Conservation (phyloP, 2,113 vertebrate species). For the Mystacornis crossleyi region DNA sequence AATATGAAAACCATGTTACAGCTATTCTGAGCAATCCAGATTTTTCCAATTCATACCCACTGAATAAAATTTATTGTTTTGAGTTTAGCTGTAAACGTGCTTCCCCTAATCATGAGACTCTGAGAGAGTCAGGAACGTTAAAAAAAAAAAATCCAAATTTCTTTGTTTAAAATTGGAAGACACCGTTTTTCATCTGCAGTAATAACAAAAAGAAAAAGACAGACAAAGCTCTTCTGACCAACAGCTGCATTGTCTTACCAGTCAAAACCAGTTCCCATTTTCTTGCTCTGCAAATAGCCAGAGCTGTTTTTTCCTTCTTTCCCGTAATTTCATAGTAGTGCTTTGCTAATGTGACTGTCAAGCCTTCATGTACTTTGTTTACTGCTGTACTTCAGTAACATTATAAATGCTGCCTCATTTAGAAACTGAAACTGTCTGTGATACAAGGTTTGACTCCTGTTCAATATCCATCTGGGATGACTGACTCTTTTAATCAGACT, state of each 20-base stretch:
- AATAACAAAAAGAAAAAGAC: background rate
- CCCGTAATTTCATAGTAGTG: background rate
- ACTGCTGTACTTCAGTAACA: background rate
- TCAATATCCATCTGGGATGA: background rate
- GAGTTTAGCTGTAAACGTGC: background rate
- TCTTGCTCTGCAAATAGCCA: background rate
- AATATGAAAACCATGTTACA: background rate
- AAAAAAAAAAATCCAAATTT: background rate
- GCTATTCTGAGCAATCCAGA: background rate
- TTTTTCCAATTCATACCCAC: background rate
- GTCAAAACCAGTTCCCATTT: slow-evolving; percentile 31
- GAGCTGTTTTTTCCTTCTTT: background rate
- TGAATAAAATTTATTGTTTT: background rate
- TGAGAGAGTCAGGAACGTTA: background rate
- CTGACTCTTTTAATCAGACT: background rate
- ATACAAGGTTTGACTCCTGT: background rate
- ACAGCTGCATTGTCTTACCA: background rate
- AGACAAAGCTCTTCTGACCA: background rate
- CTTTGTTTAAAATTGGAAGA: background rate
- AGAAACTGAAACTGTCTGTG: background rate
- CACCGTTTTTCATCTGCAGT: background rate
- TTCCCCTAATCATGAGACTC: slow-evolving; percentile 5
- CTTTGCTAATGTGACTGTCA: slow-evolving; percentile 21
- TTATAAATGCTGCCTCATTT: background rate
- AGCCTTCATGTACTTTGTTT: slow-evolving; percentile 4